Evolutionary conservation across 1,140 invertebrate genomes (phyloP), one percentile per base, ranked within the genome.

Genomic region (Drosophila kikkawai): DNA sequence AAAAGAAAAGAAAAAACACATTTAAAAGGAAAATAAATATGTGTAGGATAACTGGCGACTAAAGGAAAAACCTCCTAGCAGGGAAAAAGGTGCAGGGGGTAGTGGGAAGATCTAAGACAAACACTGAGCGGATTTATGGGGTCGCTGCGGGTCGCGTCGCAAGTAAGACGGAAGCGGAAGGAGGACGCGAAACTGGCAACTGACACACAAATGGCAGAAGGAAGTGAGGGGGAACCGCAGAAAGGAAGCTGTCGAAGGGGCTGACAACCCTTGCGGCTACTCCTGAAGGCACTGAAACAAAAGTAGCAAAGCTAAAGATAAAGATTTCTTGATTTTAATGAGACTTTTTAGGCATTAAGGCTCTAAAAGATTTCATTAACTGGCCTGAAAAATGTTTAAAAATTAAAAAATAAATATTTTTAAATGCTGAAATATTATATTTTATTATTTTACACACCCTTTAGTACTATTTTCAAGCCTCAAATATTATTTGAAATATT

Each of bases 171-270:
- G 85, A 88, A 87, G 66, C 84, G 84, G 84, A 87, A 88, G 78
- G 84, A 84, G 78, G 84, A 84, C 85, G 84, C 83, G 53, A 78
- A 83, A 88, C 75, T 79, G 81, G 79, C 79, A 77, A 82, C 83
- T 76, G 81, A 74, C 75, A 85, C 50, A 86, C 48, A 79, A 81
- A 83, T 44, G 55, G n/a, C 57, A 50, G 15, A 5, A 13, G 48
- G 48, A n/a, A 34, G n/a, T 34, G 64, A 26, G 61, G 44, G 51
- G 44, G 47, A 61, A 87, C 84, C 80, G 80, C 84, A 87, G 53
- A 67, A 75, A 83, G 84, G 84, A 88, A 87, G 82, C 82, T 87
- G 82, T 86, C 82, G 60, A 76, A 75, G 64, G 63, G 69, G 73
- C 65, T 88, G 84, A 26, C 84, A 87, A 78, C 84, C 83, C 84